Conservation (phyloP, 2,797 vertebrate species). For the Heliangelus exortis region DNA sequence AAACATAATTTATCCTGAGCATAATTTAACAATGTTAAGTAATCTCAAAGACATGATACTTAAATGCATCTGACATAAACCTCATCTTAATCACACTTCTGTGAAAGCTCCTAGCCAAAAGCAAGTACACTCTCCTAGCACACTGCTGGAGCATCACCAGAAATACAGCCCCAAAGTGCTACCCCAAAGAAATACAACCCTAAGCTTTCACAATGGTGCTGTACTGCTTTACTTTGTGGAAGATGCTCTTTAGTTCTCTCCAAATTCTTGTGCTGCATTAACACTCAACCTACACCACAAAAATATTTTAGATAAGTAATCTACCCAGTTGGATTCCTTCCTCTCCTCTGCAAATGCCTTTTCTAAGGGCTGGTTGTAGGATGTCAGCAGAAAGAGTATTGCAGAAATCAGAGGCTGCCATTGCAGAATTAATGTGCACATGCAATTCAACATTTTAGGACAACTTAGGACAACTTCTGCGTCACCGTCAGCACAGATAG, state of each 20-base stretch:
- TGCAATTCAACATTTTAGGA: background rate
- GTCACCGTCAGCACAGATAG: background rate
- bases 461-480: background rate
- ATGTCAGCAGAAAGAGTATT: background rate
- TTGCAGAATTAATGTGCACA: background rate
- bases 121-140: fast-evolving
- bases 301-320: background rate
- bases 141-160: background rate
- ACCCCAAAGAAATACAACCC: background rate
- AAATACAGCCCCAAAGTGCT: background rate
- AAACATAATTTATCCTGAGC: background rate
- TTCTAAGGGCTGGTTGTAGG: background rate
- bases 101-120: background rate
- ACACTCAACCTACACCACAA: background rate
- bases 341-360: background rate
- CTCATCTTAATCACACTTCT: background rate
- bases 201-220: background rate
- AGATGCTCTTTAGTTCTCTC: background rate
- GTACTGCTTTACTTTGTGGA: background rate
- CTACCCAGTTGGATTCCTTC: background rate
- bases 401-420: background rate
- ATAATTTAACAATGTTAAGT: background rate
- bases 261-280: background rate
- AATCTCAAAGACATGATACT: background rate
- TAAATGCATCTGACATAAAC: background rate